Percentiles rank a stretch among this genome's conserved stretches.
Evolutionary conservation across 2,888 invertebrate genomes (phyloP).

Genomic region (Tineola bisselliella): DNA sequence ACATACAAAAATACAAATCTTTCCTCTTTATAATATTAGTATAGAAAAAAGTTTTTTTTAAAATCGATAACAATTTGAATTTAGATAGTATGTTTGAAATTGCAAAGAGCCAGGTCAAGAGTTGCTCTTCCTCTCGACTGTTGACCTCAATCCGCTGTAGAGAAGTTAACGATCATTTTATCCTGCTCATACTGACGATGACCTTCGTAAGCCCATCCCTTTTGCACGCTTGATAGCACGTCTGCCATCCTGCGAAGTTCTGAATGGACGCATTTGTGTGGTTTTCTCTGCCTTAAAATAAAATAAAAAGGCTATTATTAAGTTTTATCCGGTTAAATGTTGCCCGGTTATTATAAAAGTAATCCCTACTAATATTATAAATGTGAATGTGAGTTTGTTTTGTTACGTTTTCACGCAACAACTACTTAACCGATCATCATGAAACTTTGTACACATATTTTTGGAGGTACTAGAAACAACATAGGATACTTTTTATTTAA

Average conservation of each 20-base stretch:
- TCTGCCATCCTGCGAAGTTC: not conserved
- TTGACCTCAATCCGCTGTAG: not conserved
- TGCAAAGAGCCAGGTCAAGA: conserved; percentile 6
- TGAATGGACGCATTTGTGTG: not conserved
- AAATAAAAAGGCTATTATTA: too few relatives aligned
- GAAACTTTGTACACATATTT: too few relatives aligned
- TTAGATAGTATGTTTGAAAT: not conserved
- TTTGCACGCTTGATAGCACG: not conserved
- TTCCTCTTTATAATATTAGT: too few relatives aligned
- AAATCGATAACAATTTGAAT: not conserved
- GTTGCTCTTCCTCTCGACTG: not conserved
- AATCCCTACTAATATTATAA: too few relatives aligned
- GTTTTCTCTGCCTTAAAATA: not conserved
- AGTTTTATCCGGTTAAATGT: too few relatives aligned
- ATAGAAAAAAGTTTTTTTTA: not conserved
- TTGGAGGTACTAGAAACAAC: too few relatives aligned
- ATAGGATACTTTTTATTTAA: too few relatives aligned
- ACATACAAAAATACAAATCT: too few relatives aligned
- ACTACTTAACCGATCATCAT: too few relatives aligned
- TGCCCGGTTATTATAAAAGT: too few relatives aligned
- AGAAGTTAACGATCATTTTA: conserved; percentile 7
- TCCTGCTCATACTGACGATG: not conserved
- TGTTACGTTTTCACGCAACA: too few relatives aligned
- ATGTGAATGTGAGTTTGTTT: too few relatives aligned
- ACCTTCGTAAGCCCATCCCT: not conserved